Percentiles rank a stretch among this genome's conserved stretches.
Evolutionary conservation across 2,113 vertebrate species (phyloP).

Genomic region (Ammodytes dubius): DNA sequence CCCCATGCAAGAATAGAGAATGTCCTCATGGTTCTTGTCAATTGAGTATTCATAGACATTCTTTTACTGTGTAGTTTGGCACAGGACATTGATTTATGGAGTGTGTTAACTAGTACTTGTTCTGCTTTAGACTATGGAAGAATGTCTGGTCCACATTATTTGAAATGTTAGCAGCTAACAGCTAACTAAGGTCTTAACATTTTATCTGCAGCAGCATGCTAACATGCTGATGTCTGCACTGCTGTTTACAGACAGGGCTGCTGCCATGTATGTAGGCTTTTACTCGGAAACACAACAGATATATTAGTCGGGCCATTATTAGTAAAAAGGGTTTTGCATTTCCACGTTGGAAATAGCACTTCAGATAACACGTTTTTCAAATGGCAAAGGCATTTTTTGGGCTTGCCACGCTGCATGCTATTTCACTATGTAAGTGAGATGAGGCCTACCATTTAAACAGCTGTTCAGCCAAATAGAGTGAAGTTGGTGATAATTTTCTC

Average conservation of each 20-base stretch:
- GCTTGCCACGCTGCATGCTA: background rate
- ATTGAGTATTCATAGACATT: too few relatives aligned
- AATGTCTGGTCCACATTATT: background rate
- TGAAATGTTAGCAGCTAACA: background rate
- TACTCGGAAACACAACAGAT: background rate
- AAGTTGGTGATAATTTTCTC: conserved; percentile 39
- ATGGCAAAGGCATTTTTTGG: conserved; percentile 1
- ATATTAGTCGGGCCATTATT: background rate
- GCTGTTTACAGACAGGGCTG: background rate
- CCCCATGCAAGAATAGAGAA: too few relatives aligned
- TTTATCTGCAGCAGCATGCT: background rate
- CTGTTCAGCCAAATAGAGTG: conserved; percentile 5
- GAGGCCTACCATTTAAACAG: background rate
- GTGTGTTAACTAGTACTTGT: too few relatives aligned
- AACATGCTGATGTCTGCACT: background rate
- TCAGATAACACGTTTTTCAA: background rate
- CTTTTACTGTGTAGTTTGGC: too few relatives aligned
- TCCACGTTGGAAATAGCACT: background rate
- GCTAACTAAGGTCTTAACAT: background rate
- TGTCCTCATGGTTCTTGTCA: too few relatives aligned
- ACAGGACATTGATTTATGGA: too few relatives aligned
- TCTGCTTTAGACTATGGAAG: background rate
- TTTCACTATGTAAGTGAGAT: background rate
- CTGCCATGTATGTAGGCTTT: background rate
- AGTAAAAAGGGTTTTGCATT: background rate